phyloP scores from a whole-genome alignment of 2,113 vertebrate species.

The Lepus timidus region DNA sequence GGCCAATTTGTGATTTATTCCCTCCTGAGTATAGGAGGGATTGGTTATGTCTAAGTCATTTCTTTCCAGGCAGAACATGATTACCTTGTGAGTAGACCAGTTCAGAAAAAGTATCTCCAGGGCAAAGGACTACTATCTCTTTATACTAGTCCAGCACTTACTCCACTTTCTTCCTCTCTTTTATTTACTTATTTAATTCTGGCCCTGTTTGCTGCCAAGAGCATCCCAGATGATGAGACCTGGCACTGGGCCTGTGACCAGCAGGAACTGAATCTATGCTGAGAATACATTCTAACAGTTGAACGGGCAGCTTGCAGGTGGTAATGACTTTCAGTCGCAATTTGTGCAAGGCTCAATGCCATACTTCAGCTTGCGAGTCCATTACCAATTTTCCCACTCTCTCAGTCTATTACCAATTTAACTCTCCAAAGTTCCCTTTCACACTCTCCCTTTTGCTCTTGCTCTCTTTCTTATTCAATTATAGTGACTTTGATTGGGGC shows the following conservation, averaged over 20 bases:
- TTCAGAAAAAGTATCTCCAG: background rate
- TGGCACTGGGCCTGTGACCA: background rate
- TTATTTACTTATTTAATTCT: conserved; percentile 61
- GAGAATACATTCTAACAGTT: conserved; percentile 48
- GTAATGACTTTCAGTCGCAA: conserved; percentile 76
- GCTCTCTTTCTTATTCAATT: conserved; percentile 60
- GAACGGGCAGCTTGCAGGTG: conserved; percentile 57
- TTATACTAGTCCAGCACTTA: background rate
- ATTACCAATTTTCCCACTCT: conserved; percentile 48
- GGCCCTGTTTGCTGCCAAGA: conserved; percentile 26
- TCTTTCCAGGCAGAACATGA: background rate
- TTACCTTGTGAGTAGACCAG: too few relatives aligned
- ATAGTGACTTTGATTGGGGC: conserved; percentile 24
- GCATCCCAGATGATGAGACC: background rate
- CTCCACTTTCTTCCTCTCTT: background rate
- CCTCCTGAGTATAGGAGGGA: background rate
- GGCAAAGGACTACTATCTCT: background rate
- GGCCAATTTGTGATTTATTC: background rate
- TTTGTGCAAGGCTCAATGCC: conserved; percentile 28
- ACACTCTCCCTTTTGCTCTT: background rate
- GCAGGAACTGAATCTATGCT: conserved; percentile 47
- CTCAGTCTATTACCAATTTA: conserved; percentile 59
- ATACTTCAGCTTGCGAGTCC: background rate
- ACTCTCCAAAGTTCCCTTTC: conserved; percentile 36
- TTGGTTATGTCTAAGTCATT: background rate